phyloP scores from a whole-genome alignment of 2,113 vertebrate genomes.

The Oryzias celebensis region DNA sequence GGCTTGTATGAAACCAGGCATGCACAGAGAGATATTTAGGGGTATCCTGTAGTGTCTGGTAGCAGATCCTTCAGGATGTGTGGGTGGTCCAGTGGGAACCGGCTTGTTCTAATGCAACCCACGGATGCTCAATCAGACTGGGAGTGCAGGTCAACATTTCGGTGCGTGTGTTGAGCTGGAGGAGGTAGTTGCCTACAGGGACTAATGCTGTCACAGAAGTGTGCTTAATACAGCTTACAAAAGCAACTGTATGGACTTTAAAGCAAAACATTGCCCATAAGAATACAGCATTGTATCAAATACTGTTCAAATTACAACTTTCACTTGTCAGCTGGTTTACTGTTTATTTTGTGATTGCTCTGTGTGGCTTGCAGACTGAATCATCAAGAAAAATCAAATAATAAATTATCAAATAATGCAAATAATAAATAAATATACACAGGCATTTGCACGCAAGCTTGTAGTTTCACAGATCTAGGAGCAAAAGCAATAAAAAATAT shows the following conservation, averaged over 20 bases:
- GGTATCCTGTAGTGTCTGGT: background rate
- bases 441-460: background rate
- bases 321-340: background rate
- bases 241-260: background rate
- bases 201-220: background rate
- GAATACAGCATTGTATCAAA: background rate
- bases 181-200: background rate
- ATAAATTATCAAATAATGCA: background rate
- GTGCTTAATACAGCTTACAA: background rate
- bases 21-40: background rate
- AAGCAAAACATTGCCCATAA: background rate
- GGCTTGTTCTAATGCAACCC: background rate
- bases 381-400: conserved; percentile 13
- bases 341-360: background rate
- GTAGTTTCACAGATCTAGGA: background rate
- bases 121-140: background rate
- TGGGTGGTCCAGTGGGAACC: background rate
- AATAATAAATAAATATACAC: conserved; percentile 1
- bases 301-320: background rate
- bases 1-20: background rate
- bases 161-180: background rate
- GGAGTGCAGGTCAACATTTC: background rate
- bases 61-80: background rate
- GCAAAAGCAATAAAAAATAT: conserved; percentile 14
- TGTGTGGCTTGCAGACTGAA: background rate